Evolutionary conservation across 1,140 invertebrate species (phyloP).

Genomic region (Sycophaga agraensis): DNA sequence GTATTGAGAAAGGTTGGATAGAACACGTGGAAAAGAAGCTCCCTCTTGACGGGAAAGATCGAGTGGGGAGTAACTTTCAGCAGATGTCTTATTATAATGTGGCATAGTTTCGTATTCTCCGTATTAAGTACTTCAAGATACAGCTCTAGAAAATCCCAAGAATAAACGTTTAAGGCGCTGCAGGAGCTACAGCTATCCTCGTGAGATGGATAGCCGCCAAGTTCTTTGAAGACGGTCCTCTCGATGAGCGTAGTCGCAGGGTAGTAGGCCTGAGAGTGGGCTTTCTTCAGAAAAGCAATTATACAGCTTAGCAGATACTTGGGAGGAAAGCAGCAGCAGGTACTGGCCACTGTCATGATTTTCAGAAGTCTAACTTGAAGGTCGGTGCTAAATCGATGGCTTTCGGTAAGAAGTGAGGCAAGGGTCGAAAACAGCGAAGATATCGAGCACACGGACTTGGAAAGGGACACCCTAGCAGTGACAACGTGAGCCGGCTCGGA

Average conservation of each 20-base stretch:
- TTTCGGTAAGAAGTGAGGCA: slow-evolving; percentile 56
- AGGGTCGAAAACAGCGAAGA: slow-evolving; percentile 63
- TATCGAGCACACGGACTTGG: slow-evolving; percentile 59
- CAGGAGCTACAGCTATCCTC: slow-evolving; percentile 42
- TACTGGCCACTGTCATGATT: slow-evolving; percentile 61
- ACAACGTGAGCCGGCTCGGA: slow-evolving; percentile 37
- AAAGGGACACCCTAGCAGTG: not conserved
- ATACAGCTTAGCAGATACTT: slow-evolving; percentile 48
- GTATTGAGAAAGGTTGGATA: slow-evolving; percentile 64
- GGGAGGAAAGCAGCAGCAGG: slow-evolving; percentile 67
- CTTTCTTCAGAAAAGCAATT: slow-evolving; percentile 48
- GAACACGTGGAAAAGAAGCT: slow-evolving; percentile 63
- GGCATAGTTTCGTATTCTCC: slow-evolving; percentile 61
- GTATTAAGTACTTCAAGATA: slow-evolving; percentile 62
- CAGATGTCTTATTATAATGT: slow-evolving; percentile 62
- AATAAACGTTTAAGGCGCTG: slow-evolving; percentile 41
- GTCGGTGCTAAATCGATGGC: slow-evolving; percentile 47
- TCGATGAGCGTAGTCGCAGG: slow-evolving; percentile 58
- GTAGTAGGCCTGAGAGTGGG: slow-evolving; percentile 42
- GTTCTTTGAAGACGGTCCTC: slow-evolving; percentile 62
- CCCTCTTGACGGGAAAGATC: slow-evolving; percentile 58
- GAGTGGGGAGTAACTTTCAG: slow-evolving; percentile 62
- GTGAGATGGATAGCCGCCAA: slow-evolving; percentile 52
- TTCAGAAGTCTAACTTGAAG: slow-evolving; percentile 59
- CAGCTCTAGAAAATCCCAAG: slow-evolving; percentile 63